Base-by-base conservation (phyloP, 2,797 vertebrate species). In the Danio kyathit region DNA sequence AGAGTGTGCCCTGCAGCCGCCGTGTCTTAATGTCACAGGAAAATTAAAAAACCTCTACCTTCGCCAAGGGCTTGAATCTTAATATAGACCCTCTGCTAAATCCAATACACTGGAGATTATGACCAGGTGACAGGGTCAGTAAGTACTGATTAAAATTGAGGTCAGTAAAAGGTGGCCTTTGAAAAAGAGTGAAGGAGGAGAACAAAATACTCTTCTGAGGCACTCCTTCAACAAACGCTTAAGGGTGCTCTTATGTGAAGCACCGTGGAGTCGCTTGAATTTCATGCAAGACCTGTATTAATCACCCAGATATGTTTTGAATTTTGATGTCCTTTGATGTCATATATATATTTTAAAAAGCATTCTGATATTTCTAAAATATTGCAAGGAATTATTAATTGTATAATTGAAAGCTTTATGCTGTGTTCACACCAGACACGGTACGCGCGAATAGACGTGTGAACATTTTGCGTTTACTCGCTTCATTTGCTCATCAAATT, bases 31-130 rank as follows among this genome's bases (percentile, higher is more conserved):
- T 96, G 95, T 96, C 95, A 96, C 90, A 88, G 93, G 91, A 91
- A 95, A 96, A 96, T 96, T 95, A 95, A 93, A 87, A 95, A 93
- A 90, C 94, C 91, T 91, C 92, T 94, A 92, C 82, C 86, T 91
- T 93, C 92, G 90, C 93, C 89, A 91, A 92, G 93, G 90, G 92
- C 91, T 91, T 92, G 89, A 91, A 92, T 94, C 95, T 93, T 94
- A 94, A 95, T 95, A 94, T 92, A 93, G 91, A 93, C 88, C 86
- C 88, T 87, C 14, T 76, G 86, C 84, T 90, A 93, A 92, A 80
- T 81, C 76, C 82, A 91, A 87, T 89, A 94, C 91, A 88, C 87
- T 90, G 90, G 86, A 86, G 91, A 87, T 84, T 85, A 86, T 84
- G 89, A 83, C 83, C 54, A 76, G 81, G 85, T 86, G 88, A 82